Conservation (phyloP, 2,113 vertebrate species). For the Trogon melanurus region DNA sequence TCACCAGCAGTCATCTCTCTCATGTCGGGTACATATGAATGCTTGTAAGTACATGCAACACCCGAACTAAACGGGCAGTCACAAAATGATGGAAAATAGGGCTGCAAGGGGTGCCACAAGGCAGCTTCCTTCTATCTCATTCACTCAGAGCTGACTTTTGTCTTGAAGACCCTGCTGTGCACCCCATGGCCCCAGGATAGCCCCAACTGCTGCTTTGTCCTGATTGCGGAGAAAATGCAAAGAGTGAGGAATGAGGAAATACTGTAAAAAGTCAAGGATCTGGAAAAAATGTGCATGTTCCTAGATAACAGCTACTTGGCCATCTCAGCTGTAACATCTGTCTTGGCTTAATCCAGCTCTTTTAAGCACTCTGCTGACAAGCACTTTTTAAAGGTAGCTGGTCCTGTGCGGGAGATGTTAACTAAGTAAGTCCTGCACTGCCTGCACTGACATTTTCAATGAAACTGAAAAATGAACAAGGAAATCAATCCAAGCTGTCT, state of each 20-base stretch:
- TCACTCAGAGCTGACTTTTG: not conserved
- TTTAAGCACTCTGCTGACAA: not conserved
- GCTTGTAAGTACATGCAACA: not conserved
- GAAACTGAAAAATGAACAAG: not conserved
- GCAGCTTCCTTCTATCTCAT: not conserved
- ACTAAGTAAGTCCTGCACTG: not conserved
- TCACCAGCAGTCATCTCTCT: not conserved
- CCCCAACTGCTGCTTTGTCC: rapidly evolving
- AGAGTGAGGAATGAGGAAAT: not conserved
- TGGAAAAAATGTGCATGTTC: not conserved
- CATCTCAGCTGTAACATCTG: not conserved
- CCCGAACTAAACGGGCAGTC: not conserved
- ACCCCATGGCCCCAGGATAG: rapidly evolving
- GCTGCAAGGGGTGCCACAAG: not conserved
- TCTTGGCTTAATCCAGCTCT: not conserved
- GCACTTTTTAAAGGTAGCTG: not conserved
- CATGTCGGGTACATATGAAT: no score
- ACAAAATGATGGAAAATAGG: not conserved
- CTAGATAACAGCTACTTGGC: not conserved
- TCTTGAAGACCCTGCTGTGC: not conserved
- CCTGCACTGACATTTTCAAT: not conserved
- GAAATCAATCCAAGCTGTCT: not conserved
- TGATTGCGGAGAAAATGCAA: not conserved
- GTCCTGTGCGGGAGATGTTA: not conserved
- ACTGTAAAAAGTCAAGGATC: not conserved